These are phyloP conservation scores for Anguilla rostrata DNA, from an alignment of 2,113 vertebrate species.

Conservation along the genomic window DNA sequence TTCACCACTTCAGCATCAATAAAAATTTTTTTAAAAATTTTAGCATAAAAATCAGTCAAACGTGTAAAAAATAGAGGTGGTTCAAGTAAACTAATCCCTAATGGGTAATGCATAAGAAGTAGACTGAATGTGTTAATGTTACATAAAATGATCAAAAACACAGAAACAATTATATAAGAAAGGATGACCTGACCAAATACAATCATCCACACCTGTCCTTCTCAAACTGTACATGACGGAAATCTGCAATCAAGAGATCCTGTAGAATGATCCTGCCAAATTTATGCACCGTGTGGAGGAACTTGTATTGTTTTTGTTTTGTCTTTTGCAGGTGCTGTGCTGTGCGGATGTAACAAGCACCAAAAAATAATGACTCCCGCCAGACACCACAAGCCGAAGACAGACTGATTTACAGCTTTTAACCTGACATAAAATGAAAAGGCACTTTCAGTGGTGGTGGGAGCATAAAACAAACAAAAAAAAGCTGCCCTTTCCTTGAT, in stretches of 20 bases:
- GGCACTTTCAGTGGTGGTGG: not conserved
- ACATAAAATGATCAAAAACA: not conserved
- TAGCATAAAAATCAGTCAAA: no score
- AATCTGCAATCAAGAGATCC: not conserved
- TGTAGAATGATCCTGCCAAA: not conserved
- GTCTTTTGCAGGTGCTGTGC: slow-evolving; percentile 68
- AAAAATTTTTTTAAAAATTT: not conserved
- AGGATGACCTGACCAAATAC: not conserved
- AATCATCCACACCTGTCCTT: not conserved
- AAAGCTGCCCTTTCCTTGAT: not conserved
- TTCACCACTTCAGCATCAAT: not conserved
- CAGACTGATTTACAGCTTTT: not conserved
- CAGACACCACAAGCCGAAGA: slow-evolving; percentile 11
- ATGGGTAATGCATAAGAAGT: not conserved
- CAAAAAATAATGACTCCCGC: slow-evolving; percentile 12
- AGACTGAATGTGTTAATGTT: not conserved
- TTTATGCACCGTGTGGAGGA: no score
- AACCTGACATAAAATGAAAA: not conserved
- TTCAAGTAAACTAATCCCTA: no score
- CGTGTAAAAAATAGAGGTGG: no score
- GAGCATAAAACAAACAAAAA: not conserved
- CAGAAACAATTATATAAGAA: not conserved
- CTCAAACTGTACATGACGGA: not conserved
- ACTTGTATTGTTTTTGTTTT: not conserved
- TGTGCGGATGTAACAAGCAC: slow-evolving; percentile 51